phyloP scores from a whole-genome alignment of 1,140 invertebrate species.

The Babylonia areolata region DNA sequence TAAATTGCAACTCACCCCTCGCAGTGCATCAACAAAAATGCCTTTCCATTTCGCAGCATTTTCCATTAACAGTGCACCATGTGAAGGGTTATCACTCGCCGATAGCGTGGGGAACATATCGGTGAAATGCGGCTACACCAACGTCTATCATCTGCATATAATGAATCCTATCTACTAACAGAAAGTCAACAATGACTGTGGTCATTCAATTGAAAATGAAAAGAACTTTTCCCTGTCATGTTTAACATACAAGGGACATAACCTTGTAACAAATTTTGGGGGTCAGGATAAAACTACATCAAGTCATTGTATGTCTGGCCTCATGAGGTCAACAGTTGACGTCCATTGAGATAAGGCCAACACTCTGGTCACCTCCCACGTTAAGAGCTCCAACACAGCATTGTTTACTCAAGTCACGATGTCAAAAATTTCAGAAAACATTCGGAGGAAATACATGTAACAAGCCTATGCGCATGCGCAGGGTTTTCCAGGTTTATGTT shows the following conservation, averaged over 20 bases:
- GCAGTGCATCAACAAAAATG: slow-evolving; percentile 84
- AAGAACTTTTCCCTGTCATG: slow-evolving; percentile 44
- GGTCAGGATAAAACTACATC: slow-evolving; percentile 28
- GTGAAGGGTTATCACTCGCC: slow-evolving; percentile 36
- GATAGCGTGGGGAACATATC: slow-evolving; percentile 48
- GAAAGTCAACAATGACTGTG: slow-evolving; percentile 8
- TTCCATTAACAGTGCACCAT: slow-evolving; percentile 88
- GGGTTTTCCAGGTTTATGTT: slow-evolving; percentile 8
- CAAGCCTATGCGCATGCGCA: slow-evolving; percentile 42
- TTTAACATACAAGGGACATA: slow-evolving; percentile 57
- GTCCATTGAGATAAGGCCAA: neutral
- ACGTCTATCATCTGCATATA: slow-evolving; percentile 30
- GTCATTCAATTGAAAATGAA: neutral
- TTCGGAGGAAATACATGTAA: slow-evolving; percentile 39
- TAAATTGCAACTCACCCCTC: slow-evolving; percentile 76
- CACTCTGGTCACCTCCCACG: slow-evolving; percentile 5
- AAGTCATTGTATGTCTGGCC: neutral
- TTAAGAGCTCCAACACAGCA: slow-evolving; percentile 17
- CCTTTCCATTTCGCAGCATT: slow-evolving; percentile 93
- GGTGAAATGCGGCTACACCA: slow-evolving; percentile 29
- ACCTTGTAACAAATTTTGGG: slow-evolving; percentile 40
- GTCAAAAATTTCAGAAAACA: slow-evolving; percentile 39
- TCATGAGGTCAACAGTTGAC: slow-evolving; percentile 3
- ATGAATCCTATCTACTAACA: neutral
- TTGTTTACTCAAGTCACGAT: slow-evolving; percentile 40